Conservation (phyloP, 2,888 invertebrate species). For the Perithous albicinctus region DNA sequence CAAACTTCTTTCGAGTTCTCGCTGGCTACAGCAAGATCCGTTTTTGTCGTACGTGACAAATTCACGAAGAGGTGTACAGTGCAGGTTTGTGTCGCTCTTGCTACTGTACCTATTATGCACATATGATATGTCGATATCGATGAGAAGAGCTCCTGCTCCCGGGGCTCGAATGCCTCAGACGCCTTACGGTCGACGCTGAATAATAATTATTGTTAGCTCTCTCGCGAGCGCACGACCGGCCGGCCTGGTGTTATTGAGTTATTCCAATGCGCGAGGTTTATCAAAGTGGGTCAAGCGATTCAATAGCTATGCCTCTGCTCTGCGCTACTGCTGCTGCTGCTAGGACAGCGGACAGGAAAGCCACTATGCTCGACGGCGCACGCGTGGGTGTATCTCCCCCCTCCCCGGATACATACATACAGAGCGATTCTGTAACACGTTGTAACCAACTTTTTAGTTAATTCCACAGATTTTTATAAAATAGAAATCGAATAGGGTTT, state of each 20-base stretch:
- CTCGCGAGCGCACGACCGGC: constrained; percentile 49
- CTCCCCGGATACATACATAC: constrained; percentile 71
- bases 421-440: constrained; percentile 29
- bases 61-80: not conserved
- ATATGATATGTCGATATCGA: constrained; percentile 43
- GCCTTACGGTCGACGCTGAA: constrained; percentile 72
- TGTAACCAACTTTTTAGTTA: too few relatives aligned
- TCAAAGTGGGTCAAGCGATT: constrained; percentile 85
- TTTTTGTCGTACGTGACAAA: not conserved
- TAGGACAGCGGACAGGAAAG: constrained; percentile 77
- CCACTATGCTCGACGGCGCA: constrained; percentile 75
- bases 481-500: too few relatives aligned
- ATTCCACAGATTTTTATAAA: too few relatives aligned
- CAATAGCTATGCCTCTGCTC: constrained; percentile 75
- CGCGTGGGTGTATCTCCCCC: constrained; percentile 72
- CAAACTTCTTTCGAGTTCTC: not conserved
- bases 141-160: constrained; percentile 16
- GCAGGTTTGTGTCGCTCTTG: not conserved
- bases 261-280: constrained; percentile 83
- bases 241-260: constrained; percentile 77
- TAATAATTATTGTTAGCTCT: constrained; percentile 80
- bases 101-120: not conserved
- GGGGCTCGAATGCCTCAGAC: constrained; percentile 17
- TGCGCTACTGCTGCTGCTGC: constrained; percentile 70
- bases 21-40: not conserved